Base-by-base conservation (phyloP, 1,140 invertebrate species). In the Bursaphelenchus mucronatus region DNA sequence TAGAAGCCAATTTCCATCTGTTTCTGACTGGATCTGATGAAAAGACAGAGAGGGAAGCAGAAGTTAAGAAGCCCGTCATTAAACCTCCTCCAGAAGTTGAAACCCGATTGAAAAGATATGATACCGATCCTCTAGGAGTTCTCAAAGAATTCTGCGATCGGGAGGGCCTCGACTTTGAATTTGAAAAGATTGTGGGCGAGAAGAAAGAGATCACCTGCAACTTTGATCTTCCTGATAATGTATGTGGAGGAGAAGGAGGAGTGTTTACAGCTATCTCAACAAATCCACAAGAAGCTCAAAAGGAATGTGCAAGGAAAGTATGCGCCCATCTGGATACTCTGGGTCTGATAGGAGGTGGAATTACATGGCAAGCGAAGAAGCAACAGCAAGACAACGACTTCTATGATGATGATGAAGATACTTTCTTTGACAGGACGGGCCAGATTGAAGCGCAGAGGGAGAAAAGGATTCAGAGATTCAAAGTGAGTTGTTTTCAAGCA, bases 1-100 rank as follows among this genome's bases (percentile, higher is more conserved):
- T 50, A 59, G 57, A 59, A 50, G 30, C 40, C 57, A 59, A 59
- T 39, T 59, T 59, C 9, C 57, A 59, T 11, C 30, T 59, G 40
- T 59, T 59, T 50, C 57, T 59, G 1, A 39, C 13, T 7, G 57
- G 57, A 4, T n/a, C 57, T n/a, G 57, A 59, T n/a, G 19, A 59
- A 44, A 30, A n/a, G 57, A 19, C 13, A 5, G 44, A 59, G 30
- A 44, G 17, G 57, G 45, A 59, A 59, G 19, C 57, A 3, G 40
- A 59, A 44, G 45, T 13, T n/a, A 43, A 45, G 53, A 55, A 55
- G 54, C 13, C 4, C 1, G 13, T 44, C 54, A 55, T 15, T 6
- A 39, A 43, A 40, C 45, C 57, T 30, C 30, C 30, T 1, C 1
- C 30, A 30, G 30, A 30, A 5, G 30, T 3, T 5, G 30, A 30